Evolutionary conservation across 2,888 invertebrate species (phyloP), one percentile per base, ranked within the genome.

Genomic region (Gerosis bhagava): DNA sequence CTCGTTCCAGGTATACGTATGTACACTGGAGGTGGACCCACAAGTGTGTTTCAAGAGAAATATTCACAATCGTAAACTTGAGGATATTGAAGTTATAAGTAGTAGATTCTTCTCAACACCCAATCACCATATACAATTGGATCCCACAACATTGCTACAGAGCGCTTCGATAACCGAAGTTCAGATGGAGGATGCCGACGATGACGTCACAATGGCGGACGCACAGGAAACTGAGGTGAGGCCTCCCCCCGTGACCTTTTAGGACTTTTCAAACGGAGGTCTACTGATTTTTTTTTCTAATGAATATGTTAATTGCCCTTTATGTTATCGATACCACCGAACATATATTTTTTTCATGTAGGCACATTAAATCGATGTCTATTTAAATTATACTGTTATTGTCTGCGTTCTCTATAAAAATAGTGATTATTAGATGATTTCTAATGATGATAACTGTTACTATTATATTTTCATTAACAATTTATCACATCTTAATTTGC

Each of bases 1-100:
- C n/a, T n/a, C n/a, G n/a, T n/a, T n/a, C n/a, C 72, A 98, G 98
- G 97, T 97, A 11, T 98, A 97, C 76, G 91, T 98, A 49, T 95
- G 96, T 65, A 96, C 97, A 71, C 91, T 98, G 91, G 95, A 96
- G 62, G 91, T 93, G 70, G 97, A 97, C 73, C 77, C 94, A 7
- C 91, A 93, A 51, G 82, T 91, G 1, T 98, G 98, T 77, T 86
- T 92, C 47, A 94, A 94, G 72, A 91, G 96, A 49, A 98, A 98
- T 78, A 92, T 95, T 47, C 98, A 98, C 75, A 92, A 94, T 54
- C 92, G 98, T 35, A 91, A 90, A 0, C 90, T 94, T 61, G 90
- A 92, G 1, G 97, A 98, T 48, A 95, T 98, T 31, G 91, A 94
- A 65, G 89, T 91, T 54, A 91, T 96, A 50, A 83, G 93, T 29